phyloP scores from a whole-genome alignment of 1,140 invertebrate species.

The Brachionus asplanchnoidis region DNA sequence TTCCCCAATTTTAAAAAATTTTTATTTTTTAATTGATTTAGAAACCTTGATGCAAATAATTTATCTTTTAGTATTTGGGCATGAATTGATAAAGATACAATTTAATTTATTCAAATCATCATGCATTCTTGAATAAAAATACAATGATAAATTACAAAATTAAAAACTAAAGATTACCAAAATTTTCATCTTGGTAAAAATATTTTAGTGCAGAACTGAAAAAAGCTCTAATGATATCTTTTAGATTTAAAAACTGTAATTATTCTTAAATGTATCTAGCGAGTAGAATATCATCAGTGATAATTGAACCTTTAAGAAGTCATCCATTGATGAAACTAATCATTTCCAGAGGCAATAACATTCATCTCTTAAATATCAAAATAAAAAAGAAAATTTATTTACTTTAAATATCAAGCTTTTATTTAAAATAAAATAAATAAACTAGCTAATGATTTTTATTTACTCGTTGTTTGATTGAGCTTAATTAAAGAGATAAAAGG shows the following conservation, averaged over 20 bases:
- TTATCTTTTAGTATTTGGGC: no score
- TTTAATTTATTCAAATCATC: no score
- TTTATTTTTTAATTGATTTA: no score
- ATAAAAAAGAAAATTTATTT: conserved; percentile 12
- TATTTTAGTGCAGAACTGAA: no score
- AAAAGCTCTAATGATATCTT: no score
- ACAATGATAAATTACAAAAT: no score
- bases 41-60: no score
- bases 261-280: background rate
- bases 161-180: no score
- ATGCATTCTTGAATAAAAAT: no score
- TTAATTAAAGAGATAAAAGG: conserved; percentile 27
- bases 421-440: conserved; percentile 9
- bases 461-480: conserved; percentile 15
- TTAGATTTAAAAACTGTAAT: background rate
- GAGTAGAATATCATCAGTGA: background rate
- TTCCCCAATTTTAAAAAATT: no score
- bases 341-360: conserved; percentile 14
- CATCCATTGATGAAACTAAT: background rate
- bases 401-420: background rate
- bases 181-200: no score
- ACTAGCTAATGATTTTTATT: conserved; percentile 12
- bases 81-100: no score
- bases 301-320: background rate
- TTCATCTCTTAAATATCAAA: conserved; percentile 1